Conservation (phyloP, 2,113 vertebrate species). For the Syngnathus typhle region DNA sequence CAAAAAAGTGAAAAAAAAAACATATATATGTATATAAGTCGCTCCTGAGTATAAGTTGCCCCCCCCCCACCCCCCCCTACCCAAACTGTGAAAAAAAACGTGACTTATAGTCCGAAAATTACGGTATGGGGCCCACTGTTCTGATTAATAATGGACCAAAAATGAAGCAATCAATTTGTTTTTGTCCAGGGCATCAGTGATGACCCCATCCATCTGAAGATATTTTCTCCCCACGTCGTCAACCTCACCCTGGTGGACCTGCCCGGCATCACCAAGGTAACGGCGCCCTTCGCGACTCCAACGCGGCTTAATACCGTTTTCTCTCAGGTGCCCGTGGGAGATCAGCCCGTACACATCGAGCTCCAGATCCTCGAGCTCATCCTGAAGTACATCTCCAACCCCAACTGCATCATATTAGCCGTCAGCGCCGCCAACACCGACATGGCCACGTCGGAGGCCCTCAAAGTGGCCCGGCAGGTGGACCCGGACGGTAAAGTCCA, state of each 20-base stretch:
- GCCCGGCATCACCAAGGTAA: slow-evolving; percentile 97
- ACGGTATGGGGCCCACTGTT: too few species aligned
- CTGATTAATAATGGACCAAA: too few species aligned
- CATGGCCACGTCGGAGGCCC: slow-evolving; percentile 97
- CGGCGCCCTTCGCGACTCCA: neutral
- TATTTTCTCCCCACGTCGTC: slow-evolving; percentile 94
- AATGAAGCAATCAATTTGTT: too few species aligned
- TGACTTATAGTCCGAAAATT: too few species aligned
- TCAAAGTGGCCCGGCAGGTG: slow-evolving; percentile 94
- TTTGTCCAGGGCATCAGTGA: slow-evolving; percentile 88
- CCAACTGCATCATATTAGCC: slow-evolving; percentile 95
- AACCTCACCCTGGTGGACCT: slow-evolving; percentile 97
- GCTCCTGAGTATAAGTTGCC: too few species aligned
- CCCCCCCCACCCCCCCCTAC: too few species aligned
- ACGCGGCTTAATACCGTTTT: slow-evolving; percentile 12
- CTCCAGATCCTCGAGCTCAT: slow-evolving; percentile 93
- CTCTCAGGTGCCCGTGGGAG: slow-evolving; percentile 89
- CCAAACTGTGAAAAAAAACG: too few species aligned
- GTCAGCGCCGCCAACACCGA: slow-evolving; percentile 98
- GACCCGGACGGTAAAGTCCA: slow-evolving; percentile 83
- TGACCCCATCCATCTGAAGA: slow-evolving; percentile 96
- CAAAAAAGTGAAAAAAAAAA: too few species aligned
- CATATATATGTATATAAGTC: too few species aligned
- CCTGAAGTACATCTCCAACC: slow-evolving; percentile 93
- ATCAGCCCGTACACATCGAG: slow-evolving; percentile 97